Conservation (phyloP, 1,140 invertebrate species). For the Belonocnema kinseyi region DNA sequence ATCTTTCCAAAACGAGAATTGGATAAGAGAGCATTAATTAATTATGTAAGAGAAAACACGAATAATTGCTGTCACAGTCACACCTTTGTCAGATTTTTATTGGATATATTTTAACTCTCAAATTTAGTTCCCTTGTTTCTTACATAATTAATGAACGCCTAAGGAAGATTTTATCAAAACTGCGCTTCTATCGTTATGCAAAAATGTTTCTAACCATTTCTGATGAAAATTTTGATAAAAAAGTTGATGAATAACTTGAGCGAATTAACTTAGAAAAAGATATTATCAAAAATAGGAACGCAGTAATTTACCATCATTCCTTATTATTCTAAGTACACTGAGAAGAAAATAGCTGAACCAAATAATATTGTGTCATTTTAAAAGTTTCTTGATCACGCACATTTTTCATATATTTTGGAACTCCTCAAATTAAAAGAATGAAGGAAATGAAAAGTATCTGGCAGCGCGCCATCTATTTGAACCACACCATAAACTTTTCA, state of each 20-base stretch:
- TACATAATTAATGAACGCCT: too few relatives aligned
- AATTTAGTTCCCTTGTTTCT: too few relatives aligned
- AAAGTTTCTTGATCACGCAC: too few relatives aligned
- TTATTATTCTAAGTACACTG: constrained; percentile 15
- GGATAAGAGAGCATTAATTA: background rate
- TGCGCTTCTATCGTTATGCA: constrained; percentile 11
- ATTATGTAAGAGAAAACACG: too few relatives aligned
- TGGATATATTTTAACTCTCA: too few relatives aligned
- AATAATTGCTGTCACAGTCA: too few relatives aligned
- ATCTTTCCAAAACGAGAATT: background rate
- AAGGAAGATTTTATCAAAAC: constrained; percentile 12
- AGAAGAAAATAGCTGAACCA: background rate
- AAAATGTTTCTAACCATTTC: background rate
- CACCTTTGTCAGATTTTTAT: too few relatives aligned
- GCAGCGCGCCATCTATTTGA: background rate
- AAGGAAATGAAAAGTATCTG: background rate
- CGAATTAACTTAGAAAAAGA: background rate
- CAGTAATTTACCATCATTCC: constrained; percentile 12
- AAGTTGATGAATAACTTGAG: background rate
- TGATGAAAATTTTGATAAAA: background rate
- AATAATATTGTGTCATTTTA: too few relatives aligned
- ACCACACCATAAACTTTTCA: background rate
- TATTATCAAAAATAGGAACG: background rate
- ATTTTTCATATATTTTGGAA: too few relatives aligned
- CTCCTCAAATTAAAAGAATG: background rate